phyloP scores from a whole-genome alignment of 1,140 invertebrate species.

The Planococcus citri region DNA sequence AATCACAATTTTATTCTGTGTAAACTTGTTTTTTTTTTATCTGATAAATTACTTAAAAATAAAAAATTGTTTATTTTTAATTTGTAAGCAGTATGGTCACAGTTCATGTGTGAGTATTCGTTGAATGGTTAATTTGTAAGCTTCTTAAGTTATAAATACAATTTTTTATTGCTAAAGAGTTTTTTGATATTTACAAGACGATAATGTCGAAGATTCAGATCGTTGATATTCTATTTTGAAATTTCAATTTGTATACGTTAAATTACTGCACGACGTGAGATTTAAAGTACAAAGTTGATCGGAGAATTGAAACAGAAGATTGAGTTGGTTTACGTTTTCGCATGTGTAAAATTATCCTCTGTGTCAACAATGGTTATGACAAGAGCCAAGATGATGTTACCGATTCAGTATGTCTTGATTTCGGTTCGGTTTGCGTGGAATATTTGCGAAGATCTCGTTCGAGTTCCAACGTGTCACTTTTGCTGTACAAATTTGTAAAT shows the following conservation, averaged over 20 bases:
- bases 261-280: background rate
- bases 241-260: background rate
- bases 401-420: too few species aligned
- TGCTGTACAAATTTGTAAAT: background rate
- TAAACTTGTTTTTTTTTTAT: slow-evolving; percentile 1
- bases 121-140: slow-evolving; percentile 17
- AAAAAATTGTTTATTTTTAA: slow-evolving; percentile 11
- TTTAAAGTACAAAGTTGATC: too few species aligned
- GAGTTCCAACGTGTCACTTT: background rate
- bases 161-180: slow-evolving; percentile 14
- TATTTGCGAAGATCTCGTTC: too few species aligned
- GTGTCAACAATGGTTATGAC: too few species aligned
- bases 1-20: slow-evolving; percentile 4
- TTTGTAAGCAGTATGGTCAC: background rate
- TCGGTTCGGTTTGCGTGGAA: too few species aligned
- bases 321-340: too few species aligned
- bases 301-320: too few species aligned
- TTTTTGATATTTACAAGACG: slow-evolving; percentile 9
- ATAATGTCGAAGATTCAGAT: slow-evolving; percentile 5
- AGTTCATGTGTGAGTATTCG: slow-evolving; percentile 15
- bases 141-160: background rate
- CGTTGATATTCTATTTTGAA: too few species aligned
- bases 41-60: background rate
- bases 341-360: too few species aligned
- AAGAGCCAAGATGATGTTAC: too few species aligned